Percentiles rank a stretch among this genome's conserved stretches.
These are phyloP conservation scores for Arenicola marina DNA, from an alignment of 2,888 invertebrate species.

Conservation along the genomic window DNA sequence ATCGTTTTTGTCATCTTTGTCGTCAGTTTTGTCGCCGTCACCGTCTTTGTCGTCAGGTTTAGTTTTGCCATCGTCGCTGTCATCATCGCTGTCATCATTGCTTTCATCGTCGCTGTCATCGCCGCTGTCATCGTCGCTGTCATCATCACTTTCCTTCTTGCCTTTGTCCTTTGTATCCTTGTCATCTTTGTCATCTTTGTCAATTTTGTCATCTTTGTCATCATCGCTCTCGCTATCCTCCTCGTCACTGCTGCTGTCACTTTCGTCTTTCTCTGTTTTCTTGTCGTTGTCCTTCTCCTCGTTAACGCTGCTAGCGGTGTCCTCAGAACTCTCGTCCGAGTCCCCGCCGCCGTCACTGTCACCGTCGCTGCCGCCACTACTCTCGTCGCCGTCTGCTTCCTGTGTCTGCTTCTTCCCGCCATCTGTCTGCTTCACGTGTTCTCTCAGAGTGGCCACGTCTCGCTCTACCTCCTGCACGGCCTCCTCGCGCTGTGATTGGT, in stretches of 20 bases:
- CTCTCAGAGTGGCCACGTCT: too few species aligned
- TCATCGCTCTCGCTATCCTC: conserved; percentile 2
- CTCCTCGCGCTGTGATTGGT: too few species aligned
- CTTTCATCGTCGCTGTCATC: conserved; percentile 5
- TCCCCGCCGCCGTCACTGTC: too few species aligned
- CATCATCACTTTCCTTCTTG: conserved; percentile 8
- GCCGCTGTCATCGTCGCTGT: conserved; percentile 12
- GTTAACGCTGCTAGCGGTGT: background rate
- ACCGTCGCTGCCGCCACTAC: too few species aligned
- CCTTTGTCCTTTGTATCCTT: conserved; percentile 6
- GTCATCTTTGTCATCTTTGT: conserved; percentile 17
- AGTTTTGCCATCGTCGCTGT: background rate
- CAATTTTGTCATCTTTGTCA: background rate
- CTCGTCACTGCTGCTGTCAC: background rate
- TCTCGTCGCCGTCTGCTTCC: too few species aligned
- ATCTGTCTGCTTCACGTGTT: too few species aligned
- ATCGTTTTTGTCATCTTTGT: conserved; percentile 4
- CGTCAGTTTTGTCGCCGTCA: background rate
- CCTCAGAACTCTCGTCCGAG: background rate
- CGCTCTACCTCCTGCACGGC: too few species aligned
- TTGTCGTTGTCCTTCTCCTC: conserved; percentile 6
- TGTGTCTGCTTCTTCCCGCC: too few species aligned
- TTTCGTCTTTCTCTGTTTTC: background rate
- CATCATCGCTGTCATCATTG: conserved; percentile 9
- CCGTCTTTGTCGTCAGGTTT: conserved; percentile 3